Evolutionary conservation across 2,797 vertebrate species (phyloP), one percentile per base, ranked within the genome.

Genomic region (Fringilla coelebs): DNA sequence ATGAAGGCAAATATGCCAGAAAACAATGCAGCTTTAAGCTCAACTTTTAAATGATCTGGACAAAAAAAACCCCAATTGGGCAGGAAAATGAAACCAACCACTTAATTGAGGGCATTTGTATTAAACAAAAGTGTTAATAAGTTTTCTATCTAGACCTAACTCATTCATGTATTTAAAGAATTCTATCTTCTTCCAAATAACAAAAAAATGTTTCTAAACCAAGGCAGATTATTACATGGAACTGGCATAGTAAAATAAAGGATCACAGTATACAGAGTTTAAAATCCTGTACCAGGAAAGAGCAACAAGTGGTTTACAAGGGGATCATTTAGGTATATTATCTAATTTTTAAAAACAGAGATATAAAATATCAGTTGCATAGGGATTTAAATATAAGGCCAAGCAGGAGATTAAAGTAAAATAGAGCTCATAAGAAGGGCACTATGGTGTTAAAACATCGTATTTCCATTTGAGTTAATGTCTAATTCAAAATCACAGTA

Each of bases 361-460:
- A 96, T 98, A 98, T 86, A 98, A 98, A 98, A 97, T 96, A 98
- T 91, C 97, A 97, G 95, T 98, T 98, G 98, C 98, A 98, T 98
- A 98, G 98, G 97, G 94, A 97, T 98, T 98, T 98, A 98, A 98
- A 98, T 98, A 98, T 98, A 98, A 98, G 98, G 98, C 97, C 97
- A 98, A 98, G 97, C 97, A 98, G 96, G 91, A 97, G 96, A 97
- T 93, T 97, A 96, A 96, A 98, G 97, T 97, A 96, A 97, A 97
- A 96, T 25, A 96, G 96, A 96, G 93, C 97, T 97, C 87, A 71
- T 97, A 97, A 94, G 91, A 98, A 98, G 97, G 96, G 97, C 97
- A 98, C 97, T 97, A 96, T 89, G 97, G 97, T 98, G 97, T 98
- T 96, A 97, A 97, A 96, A 98, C 95, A 97, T 85, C 97, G 92